Evolutionary conservation across 1,140 invertebrate genomes (phyloP), one percentile per base, ranked within the genome.

Genomic region (Pseudomyrmex concolor): DNA sequence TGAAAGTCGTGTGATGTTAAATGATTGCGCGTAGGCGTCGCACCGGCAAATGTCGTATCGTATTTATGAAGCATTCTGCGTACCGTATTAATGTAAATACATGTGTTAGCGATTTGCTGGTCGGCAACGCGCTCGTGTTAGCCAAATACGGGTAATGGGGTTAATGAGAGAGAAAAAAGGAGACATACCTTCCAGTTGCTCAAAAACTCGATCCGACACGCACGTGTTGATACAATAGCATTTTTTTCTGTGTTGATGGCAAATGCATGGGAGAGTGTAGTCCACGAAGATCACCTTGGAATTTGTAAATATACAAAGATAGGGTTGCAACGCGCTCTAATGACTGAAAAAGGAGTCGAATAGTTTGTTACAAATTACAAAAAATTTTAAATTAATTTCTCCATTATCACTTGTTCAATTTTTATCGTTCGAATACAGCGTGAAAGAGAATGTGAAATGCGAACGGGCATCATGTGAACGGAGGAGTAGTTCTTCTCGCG

Each of bases 71-170:
- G 50, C 45, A 1, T n/a, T 17, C 25, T 71, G 54, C 54, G 62
- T 51, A 62, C 17, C 7, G 25, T 17, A 81, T 86, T 82, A 82
- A 89, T 86, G 71, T 82, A 78, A 80, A 88, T 89, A 81, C 77
- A 86, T 84, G 86, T 76, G n/a, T 74, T 85, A 22, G 78, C 7
- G 83, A 83, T 87, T 82, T 60, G 71, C 71, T 51, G 17, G 51
- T 64, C 60, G 67, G 50, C 3, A 76, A 71, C 62, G 70, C 63
- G 19, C 60, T 70, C 63, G 15, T 59, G 55, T n/a, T n/a, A 59
- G 54, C 86, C 86, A 88, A 86, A 81, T 88, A 86, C 81, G 84
- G 77, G 55, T 84, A 88, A 89, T 66, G 81, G 72, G 87, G 84
- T 84, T 86, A 84, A 90, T 86, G 85, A 89, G 76, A 59, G 70